Conservation (phyloP, 2,113 vertebrate genomes). For the Osmerus mordax region DNA sequence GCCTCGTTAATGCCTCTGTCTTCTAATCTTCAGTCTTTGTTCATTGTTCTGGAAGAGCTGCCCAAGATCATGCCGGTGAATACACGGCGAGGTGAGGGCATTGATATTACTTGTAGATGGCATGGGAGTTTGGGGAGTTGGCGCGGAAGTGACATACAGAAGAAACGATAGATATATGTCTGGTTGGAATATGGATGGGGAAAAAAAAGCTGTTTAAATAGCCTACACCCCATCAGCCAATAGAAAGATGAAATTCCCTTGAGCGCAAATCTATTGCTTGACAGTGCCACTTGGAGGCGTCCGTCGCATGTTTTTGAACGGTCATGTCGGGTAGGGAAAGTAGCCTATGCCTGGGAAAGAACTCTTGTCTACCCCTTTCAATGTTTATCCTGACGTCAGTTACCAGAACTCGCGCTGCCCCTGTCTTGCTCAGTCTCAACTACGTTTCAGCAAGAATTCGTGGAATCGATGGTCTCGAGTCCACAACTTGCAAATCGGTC, state of each 20-base stretch:
- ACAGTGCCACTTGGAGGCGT: conserved; percentile 66
- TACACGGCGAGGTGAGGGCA: background rate
- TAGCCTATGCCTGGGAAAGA: conserved; percentile 51
- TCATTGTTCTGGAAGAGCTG: conserved; percentile 12
- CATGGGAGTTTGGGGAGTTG: no score
- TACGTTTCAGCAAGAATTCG: conserved; percentile 56
- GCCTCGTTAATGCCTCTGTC: conserved; percentile 16
- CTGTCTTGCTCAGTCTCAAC: conserved; percentile 64
- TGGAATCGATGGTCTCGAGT: conserved; percentile 60
- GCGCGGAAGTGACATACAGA: no score
- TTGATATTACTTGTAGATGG: no score
- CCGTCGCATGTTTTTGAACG: conserved; percentile 44
- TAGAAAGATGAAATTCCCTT: background rate
- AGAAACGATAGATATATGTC: no score
- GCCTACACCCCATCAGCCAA: background rate
- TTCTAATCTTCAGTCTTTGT: background rate
- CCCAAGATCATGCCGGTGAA: background rate
- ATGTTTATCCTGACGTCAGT: conserved; percentile 80
- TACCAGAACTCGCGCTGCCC: conserved; percentile 65
- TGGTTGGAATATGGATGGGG: no score
- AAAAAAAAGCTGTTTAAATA: background rate
- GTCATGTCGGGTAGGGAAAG: conserved; percentile 44
- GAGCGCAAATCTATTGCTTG: conserved; percentile 4
- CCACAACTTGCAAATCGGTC: conserved; percentile 44
- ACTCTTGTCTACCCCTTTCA: conserved; percentile 55